These are phyloP conservation scores for Clarias laeviceps DNA, from an alignment of 2,797 vertebrate genomes.

Conservation along the genomic window DNA sequence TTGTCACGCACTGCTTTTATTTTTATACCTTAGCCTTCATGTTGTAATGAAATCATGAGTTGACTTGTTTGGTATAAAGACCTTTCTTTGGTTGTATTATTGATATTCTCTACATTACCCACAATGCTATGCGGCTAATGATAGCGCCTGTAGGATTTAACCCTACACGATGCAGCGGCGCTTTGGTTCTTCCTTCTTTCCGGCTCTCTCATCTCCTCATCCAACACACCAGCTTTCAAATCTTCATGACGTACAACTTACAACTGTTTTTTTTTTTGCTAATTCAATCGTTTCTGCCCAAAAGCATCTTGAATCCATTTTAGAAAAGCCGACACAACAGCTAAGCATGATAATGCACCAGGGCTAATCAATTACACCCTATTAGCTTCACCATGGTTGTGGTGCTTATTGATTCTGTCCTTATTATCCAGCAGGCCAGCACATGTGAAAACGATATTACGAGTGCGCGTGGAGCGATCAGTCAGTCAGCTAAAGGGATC, in stretches of 20 bases:
- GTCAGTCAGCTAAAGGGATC: not conserved
- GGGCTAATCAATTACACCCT: constrained; percentile 33
- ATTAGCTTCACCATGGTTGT: constrained; percentile 22
- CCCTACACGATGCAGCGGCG: not conserved
- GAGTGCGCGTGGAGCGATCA: not conserved
- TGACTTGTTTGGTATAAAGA: not conserved
- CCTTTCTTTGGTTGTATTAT: not conserved
- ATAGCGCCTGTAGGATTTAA: not conserved
- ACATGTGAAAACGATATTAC: constrained; percentile 13
- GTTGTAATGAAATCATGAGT: not conserved
- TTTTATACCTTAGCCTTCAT: not conserved
- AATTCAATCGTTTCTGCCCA: not conserved
- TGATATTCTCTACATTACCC: not conserved
- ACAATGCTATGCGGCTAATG: not conserved
- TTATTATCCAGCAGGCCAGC: not conserved
- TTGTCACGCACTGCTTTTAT: not conserved
- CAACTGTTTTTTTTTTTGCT: not conserved
- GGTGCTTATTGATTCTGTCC: constrained; percentile 10
- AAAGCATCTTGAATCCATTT: not conserved
- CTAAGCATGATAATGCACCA: not conserved
- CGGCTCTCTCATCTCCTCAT: not conserved
- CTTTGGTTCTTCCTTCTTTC: not conserved
- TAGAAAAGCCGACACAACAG: not conserved
- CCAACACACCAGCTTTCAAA: not conserved
- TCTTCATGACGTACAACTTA: not conserved